Evolutionary conservation across 2,888 invertebrate genomes (phyloP), one percentile per base, ranked within the genome.

Genomic region (Mythimna loreyi): DNA sequence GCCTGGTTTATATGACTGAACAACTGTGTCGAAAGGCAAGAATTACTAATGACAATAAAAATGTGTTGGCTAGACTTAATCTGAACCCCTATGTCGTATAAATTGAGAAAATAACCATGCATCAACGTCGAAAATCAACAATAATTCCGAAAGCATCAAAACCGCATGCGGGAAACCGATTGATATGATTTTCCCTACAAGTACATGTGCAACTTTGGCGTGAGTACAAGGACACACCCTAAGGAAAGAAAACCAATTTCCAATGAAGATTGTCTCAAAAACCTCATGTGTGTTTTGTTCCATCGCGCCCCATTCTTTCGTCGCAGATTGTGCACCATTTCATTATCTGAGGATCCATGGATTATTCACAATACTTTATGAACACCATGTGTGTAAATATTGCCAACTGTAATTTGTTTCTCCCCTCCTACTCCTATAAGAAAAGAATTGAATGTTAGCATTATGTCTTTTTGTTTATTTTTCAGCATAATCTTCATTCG

Each of bases 331-430:
- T 40, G 74, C 60, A 66, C 40, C 55, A 52, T 53, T 78, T 66
- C 74, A 74, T 78, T 78, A 78, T 66, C 36, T 62, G 43, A 49
- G 43, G 52, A 62, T 55, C 59, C 55, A 66, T 66, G 66, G 67
- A 79, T 69, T 69, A 75, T 69, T 68, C 25, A 75, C 66, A 61
- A 72, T 69, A 69, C 50, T 76, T 72, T 68, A 80, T 55, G 69
- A 49, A 60, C 67, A 65, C 55, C 77, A 80, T 80, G 65, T 68
- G 73, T 70, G 68, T 73, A 76, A 77, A 77, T 62, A 80, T 68
- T 67, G 55, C 43, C 28, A 61, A 70, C 62, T 73, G 61, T 73
- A 76, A 71, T 75, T 71, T 55, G 62, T 40, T 64, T 47, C 72
- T 72, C 72, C 76, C 72, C 67, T 43, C 16, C 5, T 16, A 40